Conservation (phyloP, 1,140 invertebrate species). For the Drosophila carrolli region DNA sequence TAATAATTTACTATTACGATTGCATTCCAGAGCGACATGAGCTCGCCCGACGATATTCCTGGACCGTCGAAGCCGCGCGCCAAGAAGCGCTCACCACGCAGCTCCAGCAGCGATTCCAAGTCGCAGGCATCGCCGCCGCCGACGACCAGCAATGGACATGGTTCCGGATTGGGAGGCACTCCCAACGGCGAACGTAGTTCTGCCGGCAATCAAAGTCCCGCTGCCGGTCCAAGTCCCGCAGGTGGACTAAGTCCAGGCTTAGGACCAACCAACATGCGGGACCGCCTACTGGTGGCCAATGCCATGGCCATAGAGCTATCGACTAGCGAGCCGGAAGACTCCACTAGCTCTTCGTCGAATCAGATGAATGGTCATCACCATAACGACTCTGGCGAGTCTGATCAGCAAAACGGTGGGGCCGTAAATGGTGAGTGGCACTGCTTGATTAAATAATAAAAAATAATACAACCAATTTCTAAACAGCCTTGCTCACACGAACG, state of each 20-base stretch:
- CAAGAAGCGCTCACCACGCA: slow-evolving; percentile 3
- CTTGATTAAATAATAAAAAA: not conserved
- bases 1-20: too few relatives aligned
- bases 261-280: slow-evolving; percentile 5
- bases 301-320: slow-evolving; percentile 2
- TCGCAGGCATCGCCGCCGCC: not conserved
- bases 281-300: slow-evolving; percentile 24
- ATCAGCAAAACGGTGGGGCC: not conserved
- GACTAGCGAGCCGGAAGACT: slow-evolving; percentile 5
- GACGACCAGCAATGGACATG: slow-evolving; percentile 5
- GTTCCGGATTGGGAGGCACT: too few relatives aligned
- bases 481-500: too few relatives aligned
- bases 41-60: slow-evolving; percentile 29
- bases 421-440: not conserved
- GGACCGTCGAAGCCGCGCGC: not conserved
- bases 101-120: slow-evolving; percentile 12
- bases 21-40: slow-evolving; percentile 24
- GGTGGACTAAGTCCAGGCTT: not conserved
- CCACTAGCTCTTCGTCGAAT: slow-evolving; percentile 4
- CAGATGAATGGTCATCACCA: slow-evolving; percentile 7
- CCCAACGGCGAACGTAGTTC: not conserved
- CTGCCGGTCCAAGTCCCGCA: not conserved
- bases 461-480: too few relatives aligned
- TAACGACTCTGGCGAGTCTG: not conserved
- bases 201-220: not conserved